Percentiles rank a stretch among this genome's conserved stretches.
Evolutionary conservation across 2,888 invertebrate species (phyloP).

Genomic region (Trisateles emortualis): DNA sequence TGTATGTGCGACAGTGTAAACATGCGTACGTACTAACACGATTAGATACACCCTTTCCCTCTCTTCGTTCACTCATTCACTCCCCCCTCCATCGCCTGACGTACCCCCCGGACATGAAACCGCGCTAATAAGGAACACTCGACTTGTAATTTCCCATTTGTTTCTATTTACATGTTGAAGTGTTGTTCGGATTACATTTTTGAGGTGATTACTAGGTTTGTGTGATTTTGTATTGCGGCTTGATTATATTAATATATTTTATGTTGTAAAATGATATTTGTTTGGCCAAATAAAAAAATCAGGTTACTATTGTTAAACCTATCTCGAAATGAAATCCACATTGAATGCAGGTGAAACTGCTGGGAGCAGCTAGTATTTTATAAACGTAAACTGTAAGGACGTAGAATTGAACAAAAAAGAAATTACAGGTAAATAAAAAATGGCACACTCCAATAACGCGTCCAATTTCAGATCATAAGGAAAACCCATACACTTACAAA

Average conservation of each 20-base stretch:
- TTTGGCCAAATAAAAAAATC: too few relatives aligned
- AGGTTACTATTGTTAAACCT: too few relatives aligned
- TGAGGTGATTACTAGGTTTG: slow-evolving; percentile 9
- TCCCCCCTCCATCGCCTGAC: slow-evolving; percentile 21
- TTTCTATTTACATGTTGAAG: slow-evolving; percentile 54
- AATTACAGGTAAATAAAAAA: neutral
- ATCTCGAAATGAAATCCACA: too few relatives aligned
- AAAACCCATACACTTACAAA: slow-evolving; percentile 23
- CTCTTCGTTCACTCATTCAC: slow-evolving; percentile 19
- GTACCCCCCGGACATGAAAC: slow-evolving; percentile 53
- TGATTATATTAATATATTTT: too few relatives aligned
- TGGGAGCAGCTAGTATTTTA: too few relatives aligned
- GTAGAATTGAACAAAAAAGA: neutral
- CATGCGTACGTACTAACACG: slow-evolving; percentile 55
- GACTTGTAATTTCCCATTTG: slow-evolving; percentile 61
- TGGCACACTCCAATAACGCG: neutral
- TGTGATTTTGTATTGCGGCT: slow-evolving; percentile 3
- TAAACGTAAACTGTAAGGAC: neutral
- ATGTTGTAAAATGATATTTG: neutral
- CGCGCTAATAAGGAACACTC: slow-evolving; percentile 64
- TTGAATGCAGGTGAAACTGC: too few relatives aligned
- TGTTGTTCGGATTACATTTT: slow-evolving; percentile 43
- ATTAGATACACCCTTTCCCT: slow-evolving; percentile 41
- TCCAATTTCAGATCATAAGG: slow-evolving; percentile 15
- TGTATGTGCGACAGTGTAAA: slow-evolving; percentile 50